Percentiles rank a stretch among this genome's conserved stretches.
phyloP scores from a whole-genome alignment of 2,888 invertebrate species.

The Chirona hameri region DNA sequence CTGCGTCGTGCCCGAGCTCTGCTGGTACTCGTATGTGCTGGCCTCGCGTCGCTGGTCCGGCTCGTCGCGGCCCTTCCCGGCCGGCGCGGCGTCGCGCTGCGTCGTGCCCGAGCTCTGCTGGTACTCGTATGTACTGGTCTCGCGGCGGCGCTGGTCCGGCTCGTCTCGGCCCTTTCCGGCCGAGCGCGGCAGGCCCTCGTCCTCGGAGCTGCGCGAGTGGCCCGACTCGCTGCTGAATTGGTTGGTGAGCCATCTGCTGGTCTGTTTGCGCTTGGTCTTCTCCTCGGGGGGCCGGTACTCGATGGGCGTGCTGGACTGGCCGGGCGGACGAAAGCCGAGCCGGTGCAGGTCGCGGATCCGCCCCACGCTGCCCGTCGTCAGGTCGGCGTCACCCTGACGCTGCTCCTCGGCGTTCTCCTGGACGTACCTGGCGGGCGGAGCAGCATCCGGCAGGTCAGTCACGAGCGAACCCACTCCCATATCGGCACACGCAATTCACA shows the following conservation, averaged over 20 bases:
- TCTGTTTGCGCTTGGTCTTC: slow-evolving; percentile 82
- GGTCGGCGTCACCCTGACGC: slow-evolving; percentile 59
- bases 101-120: not conserved
- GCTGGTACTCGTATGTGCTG: not conserved
- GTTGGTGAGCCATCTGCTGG: slow-evolving; percentile 84
- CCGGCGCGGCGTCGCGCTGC: not conserved
- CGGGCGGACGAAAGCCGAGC: slow-evolving; percentile 69
- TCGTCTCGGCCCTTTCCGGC: not conserved
- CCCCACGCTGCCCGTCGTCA: slow-evolving; percentile 49
- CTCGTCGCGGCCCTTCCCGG: not conserved
- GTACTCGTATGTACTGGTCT: not conserved
- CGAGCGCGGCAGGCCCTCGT: slow-evolving; percentile 28
- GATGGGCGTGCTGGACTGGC: slow-evolving; percentile 71
- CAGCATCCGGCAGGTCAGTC: too few relatives aligned
- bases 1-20: not conserved
- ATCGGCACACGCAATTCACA: too few relatives aligned
- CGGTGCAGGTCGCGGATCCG: not conserved
- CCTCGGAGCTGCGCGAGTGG: slow-evolving; percentile 83
- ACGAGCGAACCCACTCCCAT: too few relatives aligned
- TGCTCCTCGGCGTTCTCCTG: slow-evolving; percentile 74
- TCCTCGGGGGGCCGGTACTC: slow-evolving; percentile 73
- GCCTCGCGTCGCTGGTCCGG: not conserved
- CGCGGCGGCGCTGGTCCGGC: not conserved
- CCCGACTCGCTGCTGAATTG: slow-evolving; percentile 74
- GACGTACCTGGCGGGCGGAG: not conserved